These are phyloP conservation scores for Zonitis immaculata DNA, from an alignment of 2,888 invertebrate species.

Conservation along the genomic window DNA sequence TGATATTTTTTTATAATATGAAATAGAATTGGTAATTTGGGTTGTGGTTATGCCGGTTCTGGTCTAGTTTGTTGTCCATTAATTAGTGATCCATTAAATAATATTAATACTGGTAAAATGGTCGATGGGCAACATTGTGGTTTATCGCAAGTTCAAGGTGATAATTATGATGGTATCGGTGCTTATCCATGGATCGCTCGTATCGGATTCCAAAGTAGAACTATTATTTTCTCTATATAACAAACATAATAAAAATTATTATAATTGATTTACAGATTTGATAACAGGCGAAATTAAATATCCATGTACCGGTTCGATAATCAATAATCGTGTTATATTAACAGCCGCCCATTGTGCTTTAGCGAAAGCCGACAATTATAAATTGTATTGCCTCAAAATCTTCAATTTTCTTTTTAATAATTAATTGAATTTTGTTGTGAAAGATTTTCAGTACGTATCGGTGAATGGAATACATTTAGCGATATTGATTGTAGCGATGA, in stretches of 20 bases:
- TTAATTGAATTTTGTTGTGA: background rate
- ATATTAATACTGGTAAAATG: conserved; percentile 28
- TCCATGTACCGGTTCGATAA: conserved; percentile 72
- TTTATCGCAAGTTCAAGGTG: conserved; percentile 61
- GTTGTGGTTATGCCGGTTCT: conserved; percentile 55
- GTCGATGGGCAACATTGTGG: conserved; percentile 56
- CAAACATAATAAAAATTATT: no score
- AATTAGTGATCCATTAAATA: conserved; percentile 38
- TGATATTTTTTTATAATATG: no score
- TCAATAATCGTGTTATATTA: conserved; percentile 57
- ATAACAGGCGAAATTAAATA: conserved; percentile 65
- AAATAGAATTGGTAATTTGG: conserved; percentile 54
- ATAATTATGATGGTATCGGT: conserved; percentile 63
- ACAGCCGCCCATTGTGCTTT: conserved; percentile 78
- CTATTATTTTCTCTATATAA: no score
- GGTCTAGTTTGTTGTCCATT: conserved; percentile 61
- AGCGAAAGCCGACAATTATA: conserved; percentile 70
- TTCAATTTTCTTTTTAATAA: background rate
- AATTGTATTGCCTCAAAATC: conserved; percentile 58
- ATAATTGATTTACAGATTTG: conserved; percentile 52
- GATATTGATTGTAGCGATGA: conserved; percentile 71
- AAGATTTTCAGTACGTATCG: conserved; percentile 68
- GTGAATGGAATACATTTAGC: conserved; percentile 67
- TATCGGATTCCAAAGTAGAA: conserved; percentile 72
- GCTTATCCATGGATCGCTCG: conserved; percentile 73